Percentiles rank a stretch among this genome's conserved stretches.
Evolutionary conservation across 2,888 invertebrate species (phyloP).

Genomic region (Loripinus fragilis): DNA sequence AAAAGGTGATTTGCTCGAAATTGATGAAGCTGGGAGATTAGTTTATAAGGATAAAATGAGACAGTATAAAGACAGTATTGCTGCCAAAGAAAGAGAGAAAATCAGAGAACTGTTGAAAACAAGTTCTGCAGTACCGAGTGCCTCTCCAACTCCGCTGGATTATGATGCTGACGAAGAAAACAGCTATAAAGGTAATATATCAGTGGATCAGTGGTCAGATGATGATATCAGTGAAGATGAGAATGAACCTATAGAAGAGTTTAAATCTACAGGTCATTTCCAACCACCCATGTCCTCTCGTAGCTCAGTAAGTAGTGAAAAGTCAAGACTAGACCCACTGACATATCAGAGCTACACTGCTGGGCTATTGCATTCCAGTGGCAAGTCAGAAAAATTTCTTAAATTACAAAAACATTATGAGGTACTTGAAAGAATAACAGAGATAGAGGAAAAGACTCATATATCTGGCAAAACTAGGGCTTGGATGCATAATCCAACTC

Average conservation of each 20-base stretch:
- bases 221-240: conserved; percentile 38
- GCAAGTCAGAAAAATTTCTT: conserved; percentile 91
- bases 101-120: conserved; percentile 53
- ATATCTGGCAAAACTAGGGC: conserved; percentile 10
- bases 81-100: conserved; percentile 51
- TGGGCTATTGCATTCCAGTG: conserved; percentile 86
- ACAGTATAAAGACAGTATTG: conserved; percentile 42
- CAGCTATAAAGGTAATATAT: conserved; percentile 37
- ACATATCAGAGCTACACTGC: conserved; percentile 82
- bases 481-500: background rate
- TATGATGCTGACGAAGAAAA: conserved; percentile 60
- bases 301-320: conserved; percentile 76
- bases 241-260: conserved; percentile 7
- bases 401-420: conserved; percentile 94
- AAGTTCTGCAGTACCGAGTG: conserved; percentile 61
- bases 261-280: conserved; percentile 11
- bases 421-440: conserved; percentile 92
- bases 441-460: conserved; percentile 81
- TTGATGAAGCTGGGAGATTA: conserved; percentile 23
- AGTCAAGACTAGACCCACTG: conserved; percentile 76
- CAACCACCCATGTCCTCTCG: conserved; percentile 51
- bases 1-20: conserved; percentile 3
- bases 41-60: conserved; percentile 41
- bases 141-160: conserved; percentile 60
- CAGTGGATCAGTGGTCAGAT: conserved; percentile 27